These are phyloP conservation scores for Athene cunicularia DNA, from an alignment of 2,113 vertebrate species.

Conservation along the genomic window DNA sequence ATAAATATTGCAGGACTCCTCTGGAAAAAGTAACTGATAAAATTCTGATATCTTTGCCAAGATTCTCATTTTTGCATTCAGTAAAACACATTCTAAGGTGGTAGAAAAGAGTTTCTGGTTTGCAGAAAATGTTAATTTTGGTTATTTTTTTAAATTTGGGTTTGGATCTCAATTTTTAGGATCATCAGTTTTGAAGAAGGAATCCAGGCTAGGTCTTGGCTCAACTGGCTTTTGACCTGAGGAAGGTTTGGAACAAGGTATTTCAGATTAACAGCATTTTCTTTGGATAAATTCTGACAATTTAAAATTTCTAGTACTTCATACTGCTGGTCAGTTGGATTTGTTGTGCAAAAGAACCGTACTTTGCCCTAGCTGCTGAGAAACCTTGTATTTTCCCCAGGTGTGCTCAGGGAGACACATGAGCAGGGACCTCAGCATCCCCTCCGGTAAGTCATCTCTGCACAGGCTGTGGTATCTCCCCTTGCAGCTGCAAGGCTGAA, in stretches of 20 bases:
- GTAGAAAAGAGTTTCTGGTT: not conserved
- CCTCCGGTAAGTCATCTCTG: not conserved
- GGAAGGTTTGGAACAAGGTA: not conserved
- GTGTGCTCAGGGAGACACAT: not conserved
- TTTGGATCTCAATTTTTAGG: not conserved
- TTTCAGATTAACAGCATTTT: not conserved
- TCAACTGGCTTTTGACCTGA: not conserved
- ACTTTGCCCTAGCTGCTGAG: not conserved
- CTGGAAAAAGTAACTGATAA: slow-evolving; percentile 11
- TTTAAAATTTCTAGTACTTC: not conserved
- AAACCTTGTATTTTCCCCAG: not conserved
- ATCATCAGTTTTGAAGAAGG: not conserved
- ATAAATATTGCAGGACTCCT: slow-evolving; percentile 6
- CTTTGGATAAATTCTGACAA: not conserved
- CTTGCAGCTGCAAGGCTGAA: not conserved
- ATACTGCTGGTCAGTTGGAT: not conserved
- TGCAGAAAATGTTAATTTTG: not conserved
- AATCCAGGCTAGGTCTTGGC: not conserved
- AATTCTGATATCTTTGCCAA: not conserved
- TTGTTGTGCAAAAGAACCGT: not conserved
- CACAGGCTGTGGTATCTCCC: not conserved
- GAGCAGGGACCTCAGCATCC: not conserved
- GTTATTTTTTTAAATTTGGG: not conserved
- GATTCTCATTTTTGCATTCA: not conserved
- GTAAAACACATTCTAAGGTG: not conserved